Base-by-base conservation (phyloP, 2,888 invertebrate species). In the Catocala fraxini region DNA sequence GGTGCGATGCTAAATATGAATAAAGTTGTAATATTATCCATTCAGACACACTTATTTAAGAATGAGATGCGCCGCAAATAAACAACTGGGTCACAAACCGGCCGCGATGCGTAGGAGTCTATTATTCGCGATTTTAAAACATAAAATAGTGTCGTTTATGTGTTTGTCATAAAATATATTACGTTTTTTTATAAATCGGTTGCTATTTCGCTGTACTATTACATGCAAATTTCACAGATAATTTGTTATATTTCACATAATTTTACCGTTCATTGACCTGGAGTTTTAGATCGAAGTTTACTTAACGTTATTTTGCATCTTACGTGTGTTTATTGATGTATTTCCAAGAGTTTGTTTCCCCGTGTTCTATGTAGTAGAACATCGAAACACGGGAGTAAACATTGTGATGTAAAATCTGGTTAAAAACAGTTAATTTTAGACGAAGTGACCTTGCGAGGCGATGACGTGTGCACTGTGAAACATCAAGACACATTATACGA, bases 31-130 rank as follows among this genome's bases (percentile, higher is more conserved):
- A 39, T 39, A 39, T 39, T 39, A 39, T 73, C 71, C 71, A 71
- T 75, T 10, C 48, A 60, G 49, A 61, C 56, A 66, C 39, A 62
- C 33, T 41, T 25, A 35, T 39, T n/a, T 39, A 9, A 25, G 49
- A 45, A 35, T 39, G 70, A 64, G 56, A 61, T 39, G 63, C 61
- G 42, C 41, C 55, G 52, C 70, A 66, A 74, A 74, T 75, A 68
- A 81, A 77, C 77, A 87, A 82, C 70, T 85, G 76, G 87, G 86
- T 85, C 86, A 83, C 68, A 77, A 76, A 74, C 65, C 69, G 70
- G 61, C 41, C 68, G 56, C 65, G 59, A 71, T 77, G 81, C 81
- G 83, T 85, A 66, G 80, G 83, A 71, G 79, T 77, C 66, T 68
- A 67, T 74, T 72, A 68, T 76, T 76, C 66, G 63, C 70, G 70